Evolutionary conservation across 2,113 vertebrate species (phyloP), one percentile per base, ranked within the genome.

Genomic region (Zosterops japonicus): DNA sequence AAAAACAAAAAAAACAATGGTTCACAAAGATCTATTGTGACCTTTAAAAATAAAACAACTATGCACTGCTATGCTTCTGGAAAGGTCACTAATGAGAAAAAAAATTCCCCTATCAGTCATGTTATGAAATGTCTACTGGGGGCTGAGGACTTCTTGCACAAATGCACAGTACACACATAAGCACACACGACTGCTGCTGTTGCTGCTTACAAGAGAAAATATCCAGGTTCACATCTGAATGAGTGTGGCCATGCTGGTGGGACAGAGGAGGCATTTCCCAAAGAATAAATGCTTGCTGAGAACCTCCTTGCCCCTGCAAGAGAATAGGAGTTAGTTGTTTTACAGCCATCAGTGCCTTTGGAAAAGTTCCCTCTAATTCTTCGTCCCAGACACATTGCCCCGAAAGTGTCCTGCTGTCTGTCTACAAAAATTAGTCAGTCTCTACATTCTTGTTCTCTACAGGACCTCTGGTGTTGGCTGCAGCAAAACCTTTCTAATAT

Each of bases 401-500:
- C 0, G 8, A 89, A 94, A 93, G 72, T 90, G 86, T 97, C 95
- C 95, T 82, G 93, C 90, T 96, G 92, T 92, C 94, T 96, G 96
- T 93, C 93, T 97, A 86, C 93, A 92, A 83, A 95, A 94, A 92
- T 92, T 88, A 97, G 85, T 71, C 85, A 92, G 80, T 78, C 92
- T 93, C 95, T 75, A 64, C 89, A 93, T 93, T 94, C 90, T 92
- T 89, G 68, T 52, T 93, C 93, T 94, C 93, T 94, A 69, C 93
- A 92, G 87, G 92, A 96, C 68, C 82, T 95, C 94, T 95, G 93
- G 52, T 87, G 80, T 79, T 96, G 96, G 95, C 95, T 93, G 83
- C 49, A 91, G 88, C 53, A 94, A 94, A 96, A 90, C 76, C 83
- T 93, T 95, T 96, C 94, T 94, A 97, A 93, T 93, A 96, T 97